These are phyloP conservation scores for honey bee (Apis mellifera) DNA, from an alignment of 1,140 invertebrate species.

Conservation along the genomic window DNA sequence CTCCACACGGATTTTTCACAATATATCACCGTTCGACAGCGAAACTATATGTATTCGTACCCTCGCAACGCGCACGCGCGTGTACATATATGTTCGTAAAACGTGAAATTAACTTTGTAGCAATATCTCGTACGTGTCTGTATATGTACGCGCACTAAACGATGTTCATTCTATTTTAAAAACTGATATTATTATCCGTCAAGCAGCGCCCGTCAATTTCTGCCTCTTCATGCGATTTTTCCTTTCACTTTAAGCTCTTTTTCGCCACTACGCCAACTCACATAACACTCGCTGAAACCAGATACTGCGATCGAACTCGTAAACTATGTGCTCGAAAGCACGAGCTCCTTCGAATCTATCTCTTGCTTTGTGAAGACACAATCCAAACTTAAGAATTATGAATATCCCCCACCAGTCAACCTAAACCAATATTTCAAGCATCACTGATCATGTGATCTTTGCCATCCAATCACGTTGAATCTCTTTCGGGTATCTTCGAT, in stretches of 20 bases:
- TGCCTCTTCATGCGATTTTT: neutral
- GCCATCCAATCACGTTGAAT: neutral
- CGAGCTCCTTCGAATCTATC: slow-evolving; percentile 1
- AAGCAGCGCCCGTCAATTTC: neutral
- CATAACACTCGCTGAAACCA: slow-evolving; percentile 38
- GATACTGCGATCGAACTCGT: slow-evolving; percentile 36
- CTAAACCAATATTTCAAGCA: neutral
- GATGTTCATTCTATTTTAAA: slow-evolving; percentile 16
- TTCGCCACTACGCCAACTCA: neutral
- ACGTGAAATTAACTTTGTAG: slow-evolving; percentile 29
- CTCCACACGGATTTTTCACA: slow-evolving; percentile 24
- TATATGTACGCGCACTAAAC: slow-evolving; percentile 25
- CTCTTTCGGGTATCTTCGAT: neutral
- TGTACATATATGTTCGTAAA: slow-evolving; percentile 21
- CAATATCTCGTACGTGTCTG: slow-evolving; percentile 26
- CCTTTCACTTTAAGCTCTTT: slow-evolving; percentile 13
- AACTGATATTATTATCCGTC: neutral
- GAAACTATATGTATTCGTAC: slow-evolving; percentile 2
- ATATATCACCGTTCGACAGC: slow-evolving; percentile 28
- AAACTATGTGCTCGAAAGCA: slow-evolving; percentile 21
- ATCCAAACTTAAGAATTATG: slow-evolving; percentile 17
- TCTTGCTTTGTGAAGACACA: slow-evolving; percentile 27
- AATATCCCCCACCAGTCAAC: neutral
- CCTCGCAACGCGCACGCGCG: slow-evolving; percentile 31
- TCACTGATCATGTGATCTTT: neutral